Base-by-base conservation (phyloP, 30 jellyfish, hydroid and myxozoan species). In the Hydractinia symbiolongicarpus region DNA sequence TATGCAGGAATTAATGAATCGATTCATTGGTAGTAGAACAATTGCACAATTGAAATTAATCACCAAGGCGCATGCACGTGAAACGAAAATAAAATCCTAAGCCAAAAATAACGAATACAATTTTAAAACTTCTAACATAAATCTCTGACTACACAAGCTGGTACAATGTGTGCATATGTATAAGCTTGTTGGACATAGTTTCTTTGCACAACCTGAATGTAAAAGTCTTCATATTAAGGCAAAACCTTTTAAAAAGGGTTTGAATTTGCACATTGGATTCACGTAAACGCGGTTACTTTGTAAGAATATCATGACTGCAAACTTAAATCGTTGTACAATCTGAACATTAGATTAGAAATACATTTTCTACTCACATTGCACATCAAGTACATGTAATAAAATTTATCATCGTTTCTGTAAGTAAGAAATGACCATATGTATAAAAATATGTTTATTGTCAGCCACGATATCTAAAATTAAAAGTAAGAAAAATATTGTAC, bases 51-150 rank as follows among this genome's bases (percentile, higher is more conserved):
- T 90, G 49, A 90, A 67, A 56, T 86, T 80, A 51, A 90, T 64
- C 20, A 79, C 83, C 53, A 6, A 11, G 9, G 97, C 96, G 8
- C 93, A 78, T 9, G 94, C 95, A 61, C 97, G 84, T 64, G 97
- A 90, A 17, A 90, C 62, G 82, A 89, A 86, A 50, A 90, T 13
- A 5, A 90, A 86, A 13, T 67, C 90, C 97, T 90, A 66, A 11
- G 80, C 71, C 77, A 66, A 75, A 73, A 54, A 66, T 30, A 55
- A 67, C 60, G 40, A 64, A 7, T 6, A n/a, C 74, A 7, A 64
- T 0, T n/a, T n/a, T 64, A 64, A 58, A 58, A 58, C 17, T 58
- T 58, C 15, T 30, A 2, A 30, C 44, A 30, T 30, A 30, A 1
- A 30, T 30, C 2, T 30, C 44, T 30, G 44, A 30, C 44, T 30